Percentiles rank a stretch among this genome's conserved stretches.
Evolutionary conservation across 1,140 invertebrate species (phyloP).

Genomic region (Stenopsyche tienmushanensis): DNA sequence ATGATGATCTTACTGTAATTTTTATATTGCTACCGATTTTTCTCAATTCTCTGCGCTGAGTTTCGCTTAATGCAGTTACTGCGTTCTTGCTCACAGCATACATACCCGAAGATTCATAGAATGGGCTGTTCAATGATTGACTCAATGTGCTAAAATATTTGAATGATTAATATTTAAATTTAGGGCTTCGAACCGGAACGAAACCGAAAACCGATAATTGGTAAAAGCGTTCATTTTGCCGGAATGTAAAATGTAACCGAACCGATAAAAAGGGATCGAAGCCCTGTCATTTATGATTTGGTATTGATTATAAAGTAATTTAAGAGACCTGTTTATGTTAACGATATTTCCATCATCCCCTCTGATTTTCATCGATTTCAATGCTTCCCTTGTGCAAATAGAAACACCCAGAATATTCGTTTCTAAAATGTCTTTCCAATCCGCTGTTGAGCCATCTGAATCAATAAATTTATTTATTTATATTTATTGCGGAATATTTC

Average conservation of each 20-base stretch:
- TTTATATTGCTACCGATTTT: conserved; percentile 59
- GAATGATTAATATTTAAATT: too few relatives aligned
- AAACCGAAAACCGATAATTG: too few relatives aligned
- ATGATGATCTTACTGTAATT: conserved; percentile 59
- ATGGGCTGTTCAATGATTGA: too few relatives aligned
- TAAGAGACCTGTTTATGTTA: conserved; percentile 60
- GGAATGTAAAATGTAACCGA: too few relatives aligned
- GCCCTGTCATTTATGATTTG: too few relatives aligned
- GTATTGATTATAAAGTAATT: too few relatives aligned
- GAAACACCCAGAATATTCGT: conserved; percentile 61
- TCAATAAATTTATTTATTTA: conserved; percentile 5
- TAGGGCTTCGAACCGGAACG: too few relatives aligned
- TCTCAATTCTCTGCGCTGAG: conserved; percentile 64
- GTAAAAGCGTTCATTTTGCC: too few relatives aligned
- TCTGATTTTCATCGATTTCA: conserved; percentile 60
- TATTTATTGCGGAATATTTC: too few relatives aligned
- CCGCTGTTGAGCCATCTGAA: conserved; percentile 19
- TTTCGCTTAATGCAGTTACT: conserved; percentile 64
- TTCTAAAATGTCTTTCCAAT: conserved; percentile 51
- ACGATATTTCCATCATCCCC: conserved; percentile 66
- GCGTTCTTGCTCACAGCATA: conserved; percentile 72
- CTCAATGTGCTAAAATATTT: too few relatives aligned
- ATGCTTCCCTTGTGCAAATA: conserved; percentile 58
- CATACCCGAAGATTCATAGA: conserved; percentile 51
- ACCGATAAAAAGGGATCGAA: too few relatives aligned